Percentiles rank a stretch among this genome's conserved stretches.
These are phyloP conservation scores for Aphaenogaster floridana DNA, from an alignment of 1,140 invertebrate species.

Conservation along the genomic window DNA sequence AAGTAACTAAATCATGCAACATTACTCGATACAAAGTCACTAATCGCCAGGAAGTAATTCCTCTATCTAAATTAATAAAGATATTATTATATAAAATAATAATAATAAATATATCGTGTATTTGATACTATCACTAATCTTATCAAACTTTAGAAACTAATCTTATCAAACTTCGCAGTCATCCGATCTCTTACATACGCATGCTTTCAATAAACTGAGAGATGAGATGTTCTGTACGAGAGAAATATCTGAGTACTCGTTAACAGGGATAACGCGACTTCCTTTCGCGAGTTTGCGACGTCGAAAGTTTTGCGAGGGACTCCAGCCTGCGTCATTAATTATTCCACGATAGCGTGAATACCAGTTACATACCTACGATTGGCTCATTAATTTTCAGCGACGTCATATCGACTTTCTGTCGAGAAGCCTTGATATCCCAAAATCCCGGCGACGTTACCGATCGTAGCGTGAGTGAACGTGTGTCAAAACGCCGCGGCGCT, in stretches of 20 bases:
- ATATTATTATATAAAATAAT: not conserved
- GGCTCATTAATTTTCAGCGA: constrained; percentile 76
- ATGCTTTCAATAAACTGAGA: not conserved
- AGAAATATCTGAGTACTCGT: constrained; percentile 43
- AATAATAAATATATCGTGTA: not conserved
- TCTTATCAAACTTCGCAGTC: not conserved
- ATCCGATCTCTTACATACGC: not conserved
- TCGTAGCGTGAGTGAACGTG: constrained; percentile 17
- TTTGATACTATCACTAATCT: not conserved
- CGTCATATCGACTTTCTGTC: constrained; percentile 76
- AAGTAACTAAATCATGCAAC: constrained; percentile 18
- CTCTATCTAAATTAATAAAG: not conserved
- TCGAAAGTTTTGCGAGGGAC: constrained; percentile 42
- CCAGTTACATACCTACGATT: constrained; percentile 74
- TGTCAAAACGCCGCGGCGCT: constrained; percentile 50
- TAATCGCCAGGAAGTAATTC: not conserved
- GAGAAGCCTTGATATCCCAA: constrained; percentile 59
- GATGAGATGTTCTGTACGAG: not conserved
- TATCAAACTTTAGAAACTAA: not conserved
- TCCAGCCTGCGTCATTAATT: constrained; percentile 69
- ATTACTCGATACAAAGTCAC: not conserved
- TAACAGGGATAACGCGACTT: constrained; percentile 32
- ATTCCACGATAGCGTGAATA: constrained; percentile 59
- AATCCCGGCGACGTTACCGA: constrained; percentile 62
- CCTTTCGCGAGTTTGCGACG: constrained; percentile 35